phyloP scores from a whole-genome alignment of 2,888 invertebrate genomes.

The Caenorhabditis plicata region DNA sequence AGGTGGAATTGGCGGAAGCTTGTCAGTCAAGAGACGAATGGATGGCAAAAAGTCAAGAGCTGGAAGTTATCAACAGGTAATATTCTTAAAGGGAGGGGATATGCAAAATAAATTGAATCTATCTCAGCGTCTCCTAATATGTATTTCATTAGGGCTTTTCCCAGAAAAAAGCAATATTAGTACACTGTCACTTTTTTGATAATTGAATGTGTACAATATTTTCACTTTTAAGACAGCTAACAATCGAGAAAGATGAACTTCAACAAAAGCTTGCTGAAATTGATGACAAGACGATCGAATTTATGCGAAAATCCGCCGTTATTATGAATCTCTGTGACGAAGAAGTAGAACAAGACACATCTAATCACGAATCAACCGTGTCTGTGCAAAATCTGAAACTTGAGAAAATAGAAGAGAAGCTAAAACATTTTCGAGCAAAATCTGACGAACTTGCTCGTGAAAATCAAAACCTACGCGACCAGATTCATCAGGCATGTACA shows the following conservation, averaged over 20 bases:
- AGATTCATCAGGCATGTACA: slow-evolving; percentile 5
- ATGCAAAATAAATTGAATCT: not conserved
- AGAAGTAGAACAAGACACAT: slow-evolving; percentile 1
- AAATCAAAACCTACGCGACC: slow-evolving; percentile 7
- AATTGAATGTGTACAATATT: no score
- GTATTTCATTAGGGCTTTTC: no score
- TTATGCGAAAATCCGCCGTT: no score
- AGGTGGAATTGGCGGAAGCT: slow-evolving; percentile 27
- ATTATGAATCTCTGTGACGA: no score
- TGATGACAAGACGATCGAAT: no score
- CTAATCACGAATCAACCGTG: not conserved
- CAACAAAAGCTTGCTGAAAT: slow-evolving; percentile 12
- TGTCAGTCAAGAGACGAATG: slow-evolving; percentile 20
- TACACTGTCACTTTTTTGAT: no score
- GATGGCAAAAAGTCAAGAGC: slow-evolving; percentile 19
- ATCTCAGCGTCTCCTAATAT: no score
- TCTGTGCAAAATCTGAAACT: slow-evolving; percentile 2
- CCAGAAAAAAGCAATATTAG: no score
- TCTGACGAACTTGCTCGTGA: slow-evolving; percentile 13
- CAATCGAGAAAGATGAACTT: slow-evolving; percentile 7
- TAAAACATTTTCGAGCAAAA: slow-evolving; percentile 4
- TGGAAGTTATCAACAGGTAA: slow-evolving; percentile 15
- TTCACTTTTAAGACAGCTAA: slow-evolving; percentile 6
- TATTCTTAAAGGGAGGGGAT: not conserved
- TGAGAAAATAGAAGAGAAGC: slow-evolving; percentile 4